Conservation (phyloP, 2,888 invertebrate species). For the Tanypteryx hageni region DNA sequence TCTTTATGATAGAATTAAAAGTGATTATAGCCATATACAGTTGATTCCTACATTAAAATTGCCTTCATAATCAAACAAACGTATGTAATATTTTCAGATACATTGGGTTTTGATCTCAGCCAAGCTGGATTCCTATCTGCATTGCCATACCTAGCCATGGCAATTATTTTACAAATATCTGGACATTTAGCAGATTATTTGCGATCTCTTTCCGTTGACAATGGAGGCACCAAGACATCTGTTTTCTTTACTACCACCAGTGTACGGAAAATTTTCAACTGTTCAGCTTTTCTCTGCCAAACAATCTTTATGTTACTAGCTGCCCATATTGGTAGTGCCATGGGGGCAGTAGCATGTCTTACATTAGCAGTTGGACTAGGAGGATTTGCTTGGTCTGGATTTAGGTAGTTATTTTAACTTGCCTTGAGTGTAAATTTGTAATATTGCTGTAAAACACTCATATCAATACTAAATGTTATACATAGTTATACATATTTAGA, state of each 20-base stretch:
- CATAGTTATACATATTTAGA: too few species aligned
- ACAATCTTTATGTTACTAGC: conserved; percentile 91
- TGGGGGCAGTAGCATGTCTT: conserved; percentile 86
- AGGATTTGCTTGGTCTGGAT: conserved; percentile 95
- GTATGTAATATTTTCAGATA: conserved; percentile 78
- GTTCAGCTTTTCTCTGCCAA: conserved; percentile 86
- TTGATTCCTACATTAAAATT: conserved; percentile 12
- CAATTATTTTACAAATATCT: conserved; percentile 85
- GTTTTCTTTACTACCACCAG: conserved; percentile 84
- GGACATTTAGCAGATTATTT: conserved; percentile 91
- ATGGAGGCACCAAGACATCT: conserved; percentile 8
- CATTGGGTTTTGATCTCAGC: conserved; percentile 83
- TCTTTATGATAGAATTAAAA: background rate
- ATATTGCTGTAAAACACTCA: too few species aligned
- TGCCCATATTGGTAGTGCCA: conserved; percentile 83
- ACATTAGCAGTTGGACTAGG: conserved; percentile 93
- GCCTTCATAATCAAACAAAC: conserved; percentile 9
- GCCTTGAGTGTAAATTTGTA: background rate
- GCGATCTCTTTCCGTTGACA: conserved; percentile 75
- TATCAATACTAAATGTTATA: too few species aligned
- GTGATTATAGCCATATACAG: background rate
- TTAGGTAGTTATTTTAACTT: conserved; percentile 79
- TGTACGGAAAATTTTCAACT: conserved; percentile 84
- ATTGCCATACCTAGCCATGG: conserved; percentile 93
- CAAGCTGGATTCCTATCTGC: conserved; percentile 91